Evolutionary conservation across 1,140 invertebrate species (phyloP).

Genomic region (Arctopsyche grandis): DNA sequence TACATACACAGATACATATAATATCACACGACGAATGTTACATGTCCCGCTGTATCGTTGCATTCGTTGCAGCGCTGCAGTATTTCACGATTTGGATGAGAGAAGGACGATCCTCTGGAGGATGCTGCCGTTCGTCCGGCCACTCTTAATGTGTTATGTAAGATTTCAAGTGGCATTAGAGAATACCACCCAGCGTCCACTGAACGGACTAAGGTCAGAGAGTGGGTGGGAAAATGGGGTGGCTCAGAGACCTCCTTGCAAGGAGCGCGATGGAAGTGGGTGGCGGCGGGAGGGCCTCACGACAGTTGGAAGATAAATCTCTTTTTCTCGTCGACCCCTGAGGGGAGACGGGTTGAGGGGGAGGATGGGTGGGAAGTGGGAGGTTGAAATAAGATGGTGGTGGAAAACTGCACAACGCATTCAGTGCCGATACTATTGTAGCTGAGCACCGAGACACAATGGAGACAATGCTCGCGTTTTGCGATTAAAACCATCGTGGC

Average conservation of each 20-base stretch:
- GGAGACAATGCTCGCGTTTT: neutral
- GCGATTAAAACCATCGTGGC: no score
- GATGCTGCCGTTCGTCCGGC: neutral
- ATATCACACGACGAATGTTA: no score
- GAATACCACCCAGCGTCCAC: neutral
- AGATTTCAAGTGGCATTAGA: constrained; percentile 37
- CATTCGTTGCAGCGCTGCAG: no score
- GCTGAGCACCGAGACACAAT: neutral
- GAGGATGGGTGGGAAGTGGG: neutral
- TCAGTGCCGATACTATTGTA: constrained; percentile 23
- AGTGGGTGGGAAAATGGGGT: constrained; percentile 13
- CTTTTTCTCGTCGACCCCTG: constrained; percentile 51
- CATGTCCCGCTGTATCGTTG: no score
- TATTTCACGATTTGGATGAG: no score
- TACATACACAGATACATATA: no score
- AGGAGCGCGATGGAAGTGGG: constrained; percentile 29
- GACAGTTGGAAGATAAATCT: constrained; percentile 55
- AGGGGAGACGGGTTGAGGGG: constrained; percentile 10
- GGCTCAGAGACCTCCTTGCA: neutral
- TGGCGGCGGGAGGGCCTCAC: constrained; percentile 36
- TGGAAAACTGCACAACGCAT: constrained; percentile 39
- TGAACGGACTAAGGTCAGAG: constrained; percentile 37
- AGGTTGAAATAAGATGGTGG: neutral
- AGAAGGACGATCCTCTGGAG: neutral
- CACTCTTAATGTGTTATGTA: constrained; percentile 34